These are phyloP conservation scores for Xestia rhomboidea DNA, from an alignment of 2,888 invertebrate species.

Conservation along the genomic window DNA sequence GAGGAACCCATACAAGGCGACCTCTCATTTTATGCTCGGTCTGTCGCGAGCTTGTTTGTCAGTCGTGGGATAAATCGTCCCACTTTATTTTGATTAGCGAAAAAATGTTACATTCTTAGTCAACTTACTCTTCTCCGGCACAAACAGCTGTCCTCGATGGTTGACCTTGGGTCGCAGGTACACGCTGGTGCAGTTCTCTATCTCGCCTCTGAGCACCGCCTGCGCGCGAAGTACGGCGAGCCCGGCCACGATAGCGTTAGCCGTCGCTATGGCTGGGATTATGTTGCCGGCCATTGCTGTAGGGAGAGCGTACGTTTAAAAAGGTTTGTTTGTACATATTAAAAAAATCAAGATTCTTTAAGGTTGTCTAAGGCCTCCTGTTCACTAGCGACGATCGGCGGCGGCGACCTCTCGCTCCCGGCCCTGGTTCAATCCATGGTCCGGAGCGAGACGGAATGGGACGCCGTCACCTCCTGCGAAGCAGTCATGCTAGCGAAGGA, in stretches of 20 bases:
- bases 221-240: slow-evolving; percentile 97
- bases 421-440: too few species aligned
- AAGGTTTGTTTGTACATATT: background rate
- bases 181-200: slow-evolving; percentile 93
- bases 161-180: slow-evolving; percentile 94
- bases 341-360: background rate
- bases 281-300: slow-evolving; percentile 99
- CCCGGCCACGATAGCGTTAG: slow-evolving; percentile 99
- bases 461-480: too few species aligned
- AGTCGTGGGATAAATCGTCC: background rate
- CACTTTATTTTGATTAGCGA: background rate
- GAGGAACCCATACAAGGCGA: background rate
- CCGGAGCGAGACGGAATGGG: too few species aligned
- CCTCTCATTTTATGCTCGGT: background rate
- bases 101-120: background rate
- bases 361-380: background rate
- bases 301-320: background rate
- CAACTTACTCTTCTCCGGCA: slow-evolving; percentile 92
- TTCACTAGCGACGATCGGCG: too few species aligned
- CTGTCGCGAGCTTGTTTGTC: background rate
- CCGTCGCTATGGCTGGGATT: slow-evolving; percentile 99
- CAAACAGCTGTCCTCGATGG: slow-evolving; percentile 93
- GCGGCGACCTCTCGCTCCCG: too few species aligned
- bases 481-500: too few species aligned
- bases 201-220: slow-evolving; percentile 92